These are phyloP conservation scores for Pantherophis vulpinus DNA, from an alignment of 2,797 vertebrate genomes.

Conservation along the genomic window DNA sequence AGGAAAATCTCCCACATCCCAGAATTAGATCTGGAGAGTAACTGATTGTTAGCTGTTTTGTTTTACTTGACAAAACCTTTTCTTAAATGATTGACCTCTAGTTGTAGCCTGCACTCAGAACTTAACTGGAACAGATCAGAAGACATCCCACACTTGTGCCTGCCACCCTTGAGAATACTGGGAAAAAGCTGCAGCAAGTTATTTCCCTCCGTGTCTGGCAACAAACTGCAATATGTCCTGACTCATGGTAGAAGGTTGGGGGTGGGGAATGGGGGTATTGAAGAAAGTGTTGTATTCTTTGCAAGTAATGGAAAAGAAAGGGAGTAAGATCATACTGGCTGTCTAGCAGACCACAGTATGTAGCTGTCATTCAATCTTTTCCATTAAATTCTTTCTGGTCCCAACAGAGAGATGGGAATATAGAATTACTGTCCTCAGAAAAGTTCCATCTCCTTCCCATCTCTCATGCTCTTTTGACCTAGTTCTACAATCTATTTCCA, in stretches of 20 bases:
- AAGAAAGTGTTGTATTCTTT: neutral
- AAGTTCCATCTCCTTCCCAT: neutral
- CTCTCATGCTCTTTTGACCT: slow-evolving; percentile 34
- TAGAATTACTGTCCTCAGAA: neutral
- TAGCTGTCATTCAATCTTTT: neutral
- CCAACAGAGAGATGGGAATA: neutral
- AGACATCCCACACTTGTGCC: neutral
- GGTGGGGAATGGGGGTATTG: neutral
- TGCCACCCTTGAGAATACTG: neutral
- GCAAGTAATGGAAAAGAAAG: neutral
- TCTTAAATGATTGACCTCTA: neutral
- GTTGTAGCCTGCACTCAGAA: neutral
- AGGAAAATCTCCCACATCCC: neutral
- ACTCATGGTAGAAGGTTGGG: neutral
- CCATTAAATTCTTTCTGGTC: slow-evolving; percentile 7
- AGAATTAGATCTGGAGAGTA: neutral
- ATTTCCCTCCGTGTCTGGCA: neutral
- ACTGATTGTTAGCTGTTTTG: neutral
- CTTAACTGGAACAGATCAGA: neutral
- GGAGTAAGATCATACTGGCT: neutral
- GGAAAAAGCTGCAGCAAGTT: neutral
- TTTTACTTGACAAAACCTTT: neutral
- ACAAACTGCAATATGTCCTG: neutral
- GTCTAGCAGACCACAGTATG: neutral
- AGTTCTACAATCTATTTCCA: slow-evolving; percentile 1